phyloP scores from a whole-genome alignment of 1,140 invertebrate species.

The Ectropis grisescens region DNA sequence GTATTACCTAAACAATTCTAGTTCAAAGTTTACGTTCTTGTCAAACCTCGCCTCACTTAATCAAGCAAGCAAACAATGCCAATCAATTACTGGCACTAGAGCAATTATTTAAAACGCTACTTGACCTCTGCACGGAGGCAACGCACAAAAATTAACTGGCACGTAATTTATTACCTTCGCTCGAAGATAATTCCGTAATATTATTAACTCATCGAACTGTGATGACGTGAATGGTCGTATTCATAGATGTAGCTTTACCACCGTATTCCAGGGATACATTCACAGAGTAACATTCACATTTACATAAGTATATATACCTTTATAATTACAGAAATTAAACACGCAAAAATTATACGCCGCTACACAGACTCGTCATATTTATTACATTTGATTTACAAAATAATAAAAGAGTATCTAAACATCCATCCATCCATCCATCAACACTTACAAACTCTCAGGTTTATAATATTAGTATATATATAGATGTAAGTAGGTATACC shows the following conservation, averaged over 20 bases:
- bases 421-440: no score
- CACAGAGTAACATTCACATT: background rate
- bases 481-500: no score
- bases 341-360: background rate
- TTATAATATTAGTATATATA: no score
- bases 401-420: no score
- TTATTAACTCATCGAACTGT: constrained; percentile 32
- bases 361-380: background rate
- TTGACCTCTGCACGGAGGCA: constrained; percentile 41
- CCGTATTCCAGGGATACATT: background rate
- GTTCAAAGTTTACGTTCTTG: no score
- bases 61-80: constrained; percentile 36
- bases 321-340: background rate
- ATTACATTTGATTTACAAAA: background rate
- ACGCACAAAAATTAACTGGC: constrained; percentile 44
- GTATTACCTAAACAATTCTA: no score
- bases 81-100: constrained; percentile 47
- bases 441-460: no score
- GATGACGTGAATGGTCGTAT: constrained; percentile 22
- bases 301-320: background rate
- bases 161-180: constrained; percentile 39
- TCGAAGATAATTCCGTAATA: constrained; percentile 30
- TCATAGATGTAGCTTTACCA: constrained; percentile 12
- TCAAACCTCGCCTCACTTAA: constrained; percentile 29
- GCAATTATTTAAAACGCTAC: constrained; percentile 42